phyloP scores from a whole-genome alignment of 2,113 vertebrate species.

The Chaetura pelagica region DNA sequence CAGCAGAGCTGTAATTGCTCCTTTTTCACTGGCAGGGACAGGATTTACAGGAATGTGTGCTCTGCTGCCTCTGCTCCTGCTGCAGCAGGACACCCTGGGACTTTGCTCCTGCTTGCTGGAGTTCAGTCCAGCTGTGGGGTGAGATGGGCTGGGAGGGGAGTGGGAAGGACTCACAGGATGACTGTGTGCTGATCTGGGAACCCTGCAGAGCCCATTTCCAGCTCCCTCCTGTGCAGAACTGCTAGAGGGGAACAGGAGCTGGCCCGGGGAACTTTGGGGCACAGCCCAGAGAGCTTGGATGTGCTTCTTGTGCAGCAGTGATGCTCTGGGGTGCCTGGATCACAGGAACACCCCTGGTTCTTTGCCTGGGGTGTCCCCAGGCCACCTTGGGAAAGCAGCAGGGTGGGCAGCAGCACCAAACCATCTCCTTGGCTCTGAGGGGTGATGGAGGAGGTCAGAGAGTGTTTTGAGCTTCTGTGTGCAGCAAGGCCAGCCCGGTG shows the following conservation, averaged over 20 bases:
- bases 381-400: not conserved
- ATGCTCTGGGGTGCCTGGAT: not conserved
- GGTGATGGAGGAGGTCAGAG: rapidly evolving
- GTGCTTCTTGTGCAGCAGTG: rapidly evolving
- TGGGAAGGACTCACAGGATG: rapidly evolving
- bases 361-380: no score
- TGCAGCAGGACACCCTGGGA: rapidly evolving
- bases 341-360: rapidly evolving
- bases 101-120: not conserved
- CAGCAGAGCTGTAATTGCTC: not conserved
- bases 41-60: rapidly evolving
- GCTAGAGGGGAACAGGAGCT: not conserved
- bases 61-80: not conserved
- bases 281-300: rapidly evolving
- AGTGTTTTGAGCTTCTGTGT: not conserved
- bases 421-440: rapidly evolving
- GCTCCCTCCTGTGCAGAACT: rapidly evolving
- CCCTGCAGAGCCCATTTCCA: rapidly evolving
- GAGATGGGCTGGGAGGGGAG: not conserved
- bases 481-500: not conserved
- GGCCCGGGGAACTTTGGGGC: rapidly evolving
- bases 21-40: rapidly evolving
- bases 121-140: not conserved
- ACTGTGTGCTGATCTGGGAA: no score
- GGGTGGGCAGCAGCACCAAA: not conserved